These are phyloP conservation scores for Sebastolobus altivelis DNA, from an alignment of 2,797 vertebrate genomes.

Conservation along the genomic window DNA sequence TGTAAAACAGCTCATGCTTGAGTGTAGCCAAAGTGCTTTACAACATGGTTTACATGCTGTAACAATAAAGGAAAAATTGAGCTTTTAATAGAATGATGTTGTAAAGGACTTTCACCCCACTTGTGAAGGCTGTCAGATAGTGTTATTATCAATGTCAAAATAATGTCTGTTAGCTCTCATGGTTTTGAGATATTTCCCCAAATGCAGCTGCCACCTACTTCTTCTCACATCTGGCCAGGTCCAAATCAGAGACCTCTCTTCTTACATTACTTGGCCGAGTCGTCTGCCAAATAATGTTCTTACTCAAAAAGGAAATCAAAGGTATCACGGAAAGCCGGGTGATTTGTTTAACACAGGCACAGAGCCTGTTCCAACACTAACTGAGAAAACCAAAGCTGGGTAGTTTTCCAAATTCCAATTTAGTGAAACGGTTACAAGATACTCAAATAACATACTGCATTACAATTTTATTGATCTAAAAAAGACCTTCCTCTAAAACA, in stretches of 20 bases:
- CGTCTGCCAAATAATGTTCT: conserved; percentile 5
- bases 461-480: background rate
- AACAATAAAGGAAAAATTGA: background rate
- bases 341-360: conserved; percentile 17
- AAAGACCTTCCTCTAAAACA: background rate
- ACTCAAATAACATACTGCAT: background rate
- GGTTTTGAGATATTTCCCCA: background rate
- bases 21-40: background rate
- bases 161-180: background rate
- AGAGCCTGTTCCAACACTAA: background rate
- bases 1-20: background rate
- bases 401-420: conserved; percentile 30
- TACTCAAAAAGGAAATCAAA: conserved; percentile 30
- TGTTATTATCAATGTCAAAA: background rate
- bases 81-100: no score
- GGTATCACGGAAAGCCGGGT: conserved; percentile 4
- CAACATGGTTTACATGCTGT: background rate
- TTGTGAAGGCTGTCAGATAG: background rate
- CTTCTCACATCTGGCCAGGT: background rate
- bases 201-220: background rate
- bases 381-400: conserved; percentile 3
- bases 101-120: background rate
- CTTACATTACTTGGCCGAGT: conserved; percentile 6
- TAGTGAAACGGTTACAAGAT: background rate
- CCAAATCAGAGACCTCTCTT: conserved; percentile 7